Evolutionary conservation across 30 jellyfish, hydroid and myxozoan species (phyloP), one percentile per base, ranked within the genome.

Genomic region (Pelagia noctiluca): DNA sequence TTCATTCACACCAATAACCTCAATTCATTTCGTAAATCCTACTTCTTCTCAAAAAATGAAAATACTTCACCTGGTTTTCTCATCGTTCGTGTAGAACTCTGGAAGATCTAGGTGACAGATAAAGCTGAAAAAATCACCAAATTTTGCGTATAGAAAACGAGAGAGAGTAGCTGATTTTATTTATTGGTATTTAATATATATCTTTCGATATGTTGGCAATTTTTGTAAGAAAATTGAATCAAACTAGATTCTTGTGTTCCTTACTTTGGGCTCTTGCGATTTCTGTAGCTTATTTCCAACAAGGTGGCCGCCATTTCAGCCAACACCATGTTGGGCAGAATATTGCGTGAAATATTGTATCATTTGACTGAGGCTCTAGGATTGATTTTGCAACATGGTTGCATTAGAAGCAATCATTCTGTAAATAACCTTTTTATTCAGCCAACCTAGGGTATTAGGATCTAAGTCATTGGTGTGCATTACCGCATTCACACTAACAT

Each of bases 71-170:
- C 96, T 86, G 34, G 98, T 86, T 71, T 82, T 91, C 33, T 91
- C 98, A 57, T 91, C 98, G 65, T 91, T 91, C 18, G 90, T 85
- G 63, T 91, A 91, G 3, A 86, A 42, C 67, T 91, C 90, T 24
- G 76, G 68, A 28, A 64, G 69, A 21, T 75, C 89, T 10, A 91
- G 75, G 53, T 71, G 81, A 73, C 62, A 86, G 33, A 30, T 47
- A 63, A 85, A 85, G 71, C 88, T 80, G 82, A 50, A 74, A 46
- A 12, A 8, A 38, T 2, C 22, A 74, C 16, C 16, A 52, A 52
- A 52, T 42, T 5, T 42, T n/a, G n/a, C n/a, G n/a, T n/a, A n/a
- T n/a, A n/a, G 69, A 8, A 78, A 80, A 26, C 0, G 33, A 48
- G 16, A 1, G 19, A 38, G 3, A n/a, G n/a, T 0, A 24, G 47